Conservation (phyloP, 2,888 invertebrate species). For the Melanostoma scalare region DNA sequence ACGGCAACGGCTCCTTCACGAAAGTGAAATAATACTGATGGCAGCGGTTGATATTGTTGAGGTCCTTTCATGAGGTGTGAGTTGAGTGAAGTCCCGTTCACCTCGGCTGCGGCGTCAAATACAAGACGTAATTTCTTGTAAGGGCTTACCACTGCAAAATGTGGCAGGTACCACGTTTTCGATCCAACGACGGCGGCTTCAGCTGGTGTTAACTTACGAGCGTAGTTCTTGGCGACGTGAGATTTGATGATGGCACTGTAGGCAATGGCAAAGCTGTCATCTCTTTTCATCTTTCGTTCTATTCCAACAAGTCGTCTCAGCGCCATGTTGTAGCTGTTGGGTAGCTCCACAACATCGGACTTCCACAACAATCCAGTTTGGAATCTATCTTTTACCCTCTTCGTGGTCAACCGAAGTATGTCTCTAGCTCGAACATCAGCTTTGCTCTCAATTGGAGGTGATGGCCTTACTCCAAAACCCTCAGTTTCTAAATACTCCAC, state of each 20-base stretch:
- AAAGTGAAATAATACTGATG: not conserved
- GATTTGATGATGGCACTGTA: slow-evolving; percentile 4
- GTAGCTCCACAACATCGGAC: too few relatives aligned
- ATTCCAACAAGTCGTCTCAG: slow-evolving; percentile 35
- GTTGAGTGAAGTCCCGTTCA: slow-evolving; percentile 60
- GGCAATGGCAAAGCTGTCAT: slow-evolving; percentile 28
- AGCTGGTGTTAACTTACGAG: not conserved
- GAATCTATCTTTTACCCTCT: too few relatives aligned
- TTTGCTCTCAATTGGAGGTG: too few relatives aligned
- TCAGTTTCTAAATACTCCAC: too few relatives aligned
- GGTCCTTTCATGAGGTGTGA: slow-evolving; percentile 57
- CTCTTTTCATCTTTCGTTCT: slow-evolving; percentile 60
- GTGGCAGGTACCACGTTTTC: slow-evolving; percentile 75
- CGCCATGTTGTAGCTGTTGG: too few relatives aligned
- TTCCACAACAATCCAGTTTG: too few relatives aligned
- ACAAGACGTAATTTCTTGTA: slow-evolving; percentile 59
- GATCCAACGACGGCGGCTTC: slow-evolving; percentile 11
- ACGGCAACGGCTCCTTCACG: slow-evolving; percentile 30
- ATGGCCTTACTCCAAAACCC: too few relatives aligned
- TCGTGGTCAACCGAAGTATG: too few relatives aligned
- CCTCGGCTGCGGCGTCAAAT: slow-evolving; percentile 61
- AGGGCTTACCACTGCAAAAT: slow-evolving; percentile 61
- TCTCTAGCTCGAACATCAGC: too few relatives aligned
- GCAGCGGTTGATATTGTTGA: slow-evolving; percentile 55
- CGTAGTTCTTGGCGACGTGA: not conserved